Conservation (phyloP, 1,140 invertebrate genomes). For the Philotrypesis tridentata region DNA sequence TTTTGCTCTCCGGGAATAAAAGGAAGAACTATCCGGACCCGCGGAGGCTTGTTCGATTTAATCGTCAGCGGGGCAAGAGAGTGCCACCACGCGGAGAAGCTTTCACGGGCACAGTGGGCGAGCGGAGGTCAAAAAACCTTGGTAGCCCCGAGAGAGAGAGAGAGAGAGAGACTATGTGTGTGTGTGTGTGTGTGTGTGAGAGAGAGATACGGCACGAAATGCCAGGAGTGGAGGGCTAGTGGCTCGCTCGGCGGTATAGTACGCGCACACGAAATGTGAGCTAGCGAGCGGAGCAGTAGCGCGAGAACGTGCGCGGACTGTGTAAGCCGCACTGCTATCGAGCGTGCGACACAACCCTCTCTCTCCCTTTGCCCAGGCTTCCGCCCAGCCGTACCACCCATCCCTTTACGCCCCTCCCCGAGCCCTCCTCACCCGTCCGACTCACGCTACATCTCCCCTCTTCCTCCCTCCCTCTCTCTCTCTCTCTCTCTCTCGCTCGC, state of each 20-base stretch:
- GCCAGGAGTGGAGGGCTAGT: slow-evolving; percentile 53
- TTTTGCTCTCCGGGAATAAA: too few species aligned
- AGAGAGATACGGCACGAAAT: slow-evolving; percentile 59
- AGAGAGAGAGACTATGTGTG: too few species aligned
- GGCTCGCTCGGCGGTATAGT: not conserved
- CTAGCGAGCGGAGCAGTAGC: slow-evolving; percentile 19
- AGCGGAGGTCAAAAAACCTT: slow-evolving; percentile 57
- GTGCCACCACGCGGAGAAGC: not conserved
- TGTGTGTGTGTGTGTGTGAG: too few species aligned
- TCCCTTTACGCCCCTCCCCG: slow-evolving; percentile 49
- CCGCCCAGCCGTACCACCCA: slow-evolving; percentile 59
- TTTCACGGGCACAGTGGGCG: slow-evolving; percentile 18
- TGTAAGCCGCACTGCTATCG: slow-evolving; percentile 68
- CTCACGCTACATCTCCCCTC: slow-evolving; percentile 38
- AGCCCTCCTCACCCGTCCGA: slow-evolving; percentile 43
- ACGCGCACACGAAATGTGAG: slow-evolving; percentile 14
- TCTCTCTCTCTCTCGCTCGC: slow-evolving; percentile 26
- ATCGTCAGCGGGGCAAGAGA: not conserved
- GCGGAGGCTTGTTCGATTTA: not conserved
- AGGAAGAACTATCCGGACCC: not conserved
- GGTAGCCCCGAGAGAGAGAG: slow-evolving; percentile 37
- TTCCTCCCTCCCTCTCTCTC: slow-evolving; percentile 30
- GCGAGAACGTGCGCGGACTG: slow-evolving; percentile 67
- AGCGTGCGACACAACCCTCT: slow-evolving; percentile 67
- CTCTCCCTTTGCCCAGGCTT: slow-evolving; percentile 55